phyloP scores from a whole-genome alignment of 2,113 vertebrate species.

The Notarius lentiginosus region DNA sequence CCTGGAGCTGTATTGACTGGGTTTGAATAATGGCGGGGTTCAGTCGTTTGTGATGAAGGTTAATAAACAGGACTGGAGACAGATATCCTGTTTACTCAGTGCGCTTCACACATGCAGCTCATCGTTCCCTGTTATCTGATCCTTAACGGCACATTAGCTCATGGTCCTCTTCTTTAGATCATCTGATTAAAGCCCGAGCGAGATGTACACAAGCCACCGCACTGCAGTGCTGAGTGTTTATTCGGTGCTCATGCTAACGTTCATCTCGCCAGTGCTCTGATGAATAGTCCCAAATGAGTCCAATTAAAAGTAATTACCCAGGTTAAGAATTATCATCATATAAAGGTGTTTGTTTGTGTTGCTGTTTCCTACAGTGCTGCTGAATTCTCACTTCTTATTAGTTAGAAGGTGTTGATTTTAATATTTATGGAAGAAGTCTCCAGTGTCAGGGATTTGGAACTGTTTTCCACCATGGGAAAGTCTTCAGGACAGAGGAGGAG shows the following conservation, averaged over 20 bases:
- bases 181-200: background rate
- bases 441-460: no score
- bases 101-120: slow-evolving; percentile 35
- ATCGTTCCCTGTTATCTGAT: slow-evolving; percentile 27
- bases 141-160: slow-evolving; percentile 51
- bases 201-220: background rate
- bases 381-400: background rate
- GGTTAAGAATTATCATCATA: background rate
- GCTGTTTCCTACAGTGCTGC: background rate
- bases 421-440: background rate
- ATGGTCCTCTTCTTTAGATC: slow-evolving; percentile 67
- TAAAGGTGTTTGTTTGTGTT: background rate
- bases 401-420: background rate
- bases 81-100: slow-evolving; percentile 40
- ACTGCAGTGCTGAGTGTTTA: background rate
- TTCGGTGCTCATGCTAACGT: background rate
- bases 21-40: background rate
- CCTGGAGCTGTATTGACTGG: background rate
- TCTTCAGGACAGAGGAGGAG: no score
- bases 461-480: no score
- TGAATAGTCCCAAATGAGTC: background rate
- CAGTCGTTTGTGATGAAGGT: background rate
- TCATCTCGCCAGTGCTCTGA: background rate
- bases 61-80: slow-evolving; percentile 5
- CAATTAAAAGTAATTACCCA: background rate